phyloP scores from a whole-genome alignment of 1,140 invertebrate genomes.

The Drosophila parabipectinata region DNA sequence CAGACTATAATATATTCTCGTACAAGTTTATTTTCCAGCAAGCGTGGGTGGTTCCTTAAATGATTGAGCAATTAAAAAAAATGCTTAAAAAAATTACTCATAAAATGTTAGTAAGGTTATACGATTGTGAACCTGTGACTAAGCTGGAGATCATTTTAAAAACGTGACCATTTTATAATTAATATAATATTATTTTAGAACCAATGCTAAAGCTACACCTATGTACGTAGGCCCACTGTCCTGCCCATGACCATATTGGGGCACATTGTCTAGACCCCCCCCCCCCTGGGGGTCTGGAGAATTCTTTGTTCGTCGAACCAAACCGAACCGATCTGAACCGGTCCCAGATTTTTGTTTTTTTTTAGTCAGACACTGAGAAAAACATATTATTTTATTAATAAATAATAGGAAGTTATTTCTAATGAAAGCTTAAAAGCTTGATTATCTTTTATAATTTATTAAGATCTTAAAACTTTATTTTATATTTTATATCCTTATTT shows the following conservation, averaged over 20 bases:
- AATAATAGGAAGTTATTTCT: not conserved
- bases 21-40: conserved; percentile 9
- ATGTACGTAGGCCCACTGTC: conserved; percentile 12
- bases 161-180: not conserved
- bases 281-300: conserved; percentile 43
- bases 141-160: not conserved
- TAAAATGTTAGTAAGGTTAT: too few species aligned
- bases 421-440: too few species aligned
- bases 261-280: conserved; percentile 59
- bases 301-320: conserved; percentile 56
- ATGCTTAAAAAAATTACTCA: too few species aligned
- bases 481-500: not conserved
- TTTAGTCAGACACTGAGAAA: conserved; percentile 8
- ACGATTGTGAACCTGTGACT: not conserved
- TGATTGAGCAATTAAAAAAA: not conserved
- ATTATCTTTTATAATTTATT: too few species aligned
- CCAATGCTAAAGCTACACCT: too few species aligned
- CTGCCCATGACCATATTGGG: conserved; percentile 58
- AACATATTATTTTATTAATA: not conserved
- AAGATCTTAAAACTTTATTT: too few species aligned
- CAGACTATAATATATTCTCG: not conserved
- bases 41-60: not conserved
- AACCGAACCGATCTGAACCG: conserved; percentile 46
- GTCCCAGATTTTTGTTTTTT: conserved; percentile 23
- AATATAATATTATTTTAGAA: conserved; percentile 5